A percentile compares a stretch with the other conserved stretches of the same genome.
Evolutionary conservation across 2,888 invertebrate genomes (phyloP).

Genomic region (Icerya purchasi): DNA sequence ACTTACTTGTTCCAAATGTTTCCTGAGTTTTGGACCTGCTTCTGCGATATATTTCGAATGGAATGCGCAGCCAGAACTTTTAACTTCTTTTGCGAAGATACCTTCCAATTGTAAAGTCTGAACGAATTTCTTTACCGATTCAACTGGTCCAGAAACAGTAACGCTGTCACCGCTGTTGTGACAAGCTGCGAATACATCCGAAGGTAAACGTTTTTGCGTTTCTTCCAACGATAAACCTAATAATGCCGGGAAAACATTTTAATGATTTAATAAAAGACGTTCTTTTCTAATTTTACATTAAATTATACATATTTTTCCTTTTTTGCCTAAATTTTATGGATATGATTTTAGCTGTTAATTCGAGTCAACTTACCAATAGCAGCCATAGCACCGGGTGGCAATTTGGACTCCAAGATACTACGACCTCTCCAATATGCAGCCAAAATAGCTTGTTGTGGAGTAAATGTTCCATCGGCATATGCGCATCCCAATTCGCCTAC

Average conservation of each 20-base stretch:
- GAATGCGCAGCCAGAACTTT: conserved; percentile 65
- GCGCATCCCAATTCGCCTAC: conserved; percentile 42
- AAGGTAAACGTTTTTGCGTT: conserved; percentile 45
- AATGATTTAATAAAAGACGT: background rate
- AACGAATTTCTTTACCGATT: conserved; percentile 43
- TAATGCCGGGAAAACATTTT: background rate
- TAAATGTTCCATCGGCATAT: conserved; percentile 62
- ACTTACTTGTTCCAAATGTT: conserved; percentile 40
- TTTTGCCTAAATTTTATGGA: too few relatives aligned
- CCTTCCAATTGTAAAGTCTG: conserved; percentile 46
- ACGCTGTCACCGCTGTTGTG: conserved; percentile 89
- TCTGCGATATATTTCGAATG: conserved; percentile 78
- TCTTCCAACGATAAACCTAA: conserved; percentile 59
- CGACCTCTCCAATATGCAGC: conserved; percentile 86
- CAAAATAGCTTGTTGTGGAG: conserved; percentile 78
- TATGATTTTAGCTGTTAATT: too few relatives aligned
- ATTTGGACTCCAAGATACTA: conserved; percentile 51
- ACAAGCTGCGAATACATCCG: conserved; percentile 68
- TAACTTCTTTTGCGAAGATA: conserved; percentile 64
- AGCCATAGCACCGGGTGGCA: conserved; percentile 67
- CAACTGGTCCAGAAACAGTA: conserved; percentile 72
- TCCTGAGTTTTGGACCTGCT: conserved; percentile 59
- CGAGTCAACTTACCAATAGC: conserved; percentile 41
- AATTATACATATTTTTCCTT: too few relatives aligned
- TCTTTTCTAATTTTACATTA: too few relatives aligned